phyloP scores from a whole-genome alignment of 1,140 invertebrate species.

The Lamellibrachia luymesi region DNA sequence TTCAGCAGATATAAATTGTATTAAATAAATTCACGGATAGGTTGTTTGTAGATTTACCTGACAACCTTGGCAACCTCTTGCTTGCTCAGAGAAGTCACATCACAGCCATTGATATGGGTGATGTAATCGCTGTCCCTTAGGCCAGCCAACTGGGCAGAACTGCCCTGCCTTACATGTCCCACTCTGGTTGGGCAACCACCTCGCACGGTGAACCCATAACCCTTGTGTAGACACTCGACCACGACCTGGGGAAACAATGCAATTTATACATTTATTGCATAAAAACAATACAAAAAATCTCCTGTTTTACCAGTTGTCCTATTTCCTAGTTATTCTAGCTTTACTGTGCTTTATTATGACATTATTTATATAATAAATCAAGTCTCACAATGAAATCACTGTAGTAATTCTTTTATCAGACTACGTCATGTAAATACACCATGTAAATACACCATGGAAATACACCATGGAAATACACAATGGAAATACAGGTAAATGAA shows the following conservation, averaged over 20 bases:
- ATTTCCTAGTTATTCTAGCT: no score
- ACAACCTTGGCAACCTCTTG: background rate
- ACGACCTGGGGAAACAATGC: background rate
- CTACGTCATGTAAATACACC: no score
- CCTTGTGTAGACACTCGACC: background rate
- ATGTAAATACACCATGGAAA: no score
- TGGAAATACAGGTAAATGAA: no score
- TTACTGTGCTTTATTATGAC: no score
- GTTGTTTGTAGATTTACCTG: background rate
- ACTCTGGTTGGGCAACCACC: background rate
- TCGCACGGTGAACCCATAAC: slow-evolving; percentile 7
- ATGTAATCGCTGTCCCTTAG: slow-evolving; percentile 7
- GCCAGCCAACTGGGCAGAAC: background rate
- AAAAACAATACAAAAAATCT: no score
- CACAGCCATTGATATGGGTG: background rate
- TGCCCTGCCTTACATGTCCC: background rate
- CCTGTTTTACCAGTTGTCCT: no score
- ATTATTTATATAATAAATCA: no score
- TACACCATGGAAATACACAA: no score
- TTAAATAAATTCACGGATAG: background rate
- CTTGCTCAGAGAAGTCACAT: background rate
- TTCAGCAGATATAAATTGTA: no score
- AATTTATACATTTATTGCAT: background rate
- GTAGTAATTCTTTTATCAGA: no score
- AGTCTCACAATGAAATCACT: no score